Evolutionary conservation across 2,113 vertebrate species (phyloP).

Genomic region (cat (Felis catus)): DNA sequence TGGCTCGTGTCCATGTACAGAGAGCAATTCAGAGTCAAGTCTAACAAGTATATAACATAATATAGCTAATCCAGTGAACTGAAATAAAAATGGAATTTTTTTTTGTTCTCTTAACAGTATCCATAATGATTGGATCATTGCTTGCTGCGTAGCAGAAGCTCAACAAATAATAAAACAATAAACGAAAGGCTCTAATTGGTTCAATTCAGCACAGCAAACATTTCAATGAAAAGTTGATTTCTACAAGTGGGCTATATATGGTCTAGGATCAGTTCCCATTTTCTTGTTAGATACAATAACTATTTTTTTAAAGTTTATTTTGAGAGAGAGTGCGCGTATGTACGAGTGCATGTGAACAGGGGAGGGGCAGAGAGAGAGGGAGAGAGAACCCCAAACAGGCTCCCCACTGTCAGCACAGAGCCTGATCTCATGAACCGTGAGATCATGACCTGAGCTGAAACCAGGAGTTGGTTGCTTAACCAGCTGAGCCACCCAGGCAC

Average conservation of each 20-base stretch:
- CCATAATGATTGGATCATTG: neutral
- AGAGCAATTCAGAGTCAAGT: neutral
- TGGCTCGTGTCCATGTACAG: neutral
- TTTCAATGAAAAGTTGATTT: neutral
- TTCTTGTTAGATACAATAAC: neutral
- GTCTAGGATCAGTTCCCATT: neutral
- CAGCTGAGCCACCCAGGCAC: too few species aligned
- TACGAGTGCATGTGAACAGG: too few species aligned
- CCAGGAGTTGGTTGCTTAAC: too few species aligned
- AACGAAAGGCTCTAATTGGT: neutral
- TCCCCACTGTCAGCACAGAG: too few species aligned
- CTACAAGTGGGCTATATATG: neutral
- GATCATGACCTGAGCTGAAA: too few species aligned
- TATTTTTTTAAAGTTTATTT: neutral
- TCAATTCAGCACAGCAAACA: neutral
- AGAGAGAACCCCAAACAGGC: too few species aligned
- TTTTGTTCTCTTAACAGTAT: neutral
- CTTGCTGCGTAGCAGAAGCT: neutral
- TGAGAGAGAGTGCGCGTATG: too few species aligned
- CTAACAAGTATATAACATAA: neutral
- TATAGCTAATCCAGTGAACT: neutral
- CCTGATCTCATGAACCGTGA: too few species aligned
- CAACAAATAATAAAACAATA: constrained; percentile 17
- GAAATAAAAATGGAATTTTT: neutral
- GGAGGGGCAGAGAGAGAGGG: too few species aligned